Base-by-base conservation (phyloP, 2,113 vertebrate species). In the Telmatochromis sp. region DNA sequence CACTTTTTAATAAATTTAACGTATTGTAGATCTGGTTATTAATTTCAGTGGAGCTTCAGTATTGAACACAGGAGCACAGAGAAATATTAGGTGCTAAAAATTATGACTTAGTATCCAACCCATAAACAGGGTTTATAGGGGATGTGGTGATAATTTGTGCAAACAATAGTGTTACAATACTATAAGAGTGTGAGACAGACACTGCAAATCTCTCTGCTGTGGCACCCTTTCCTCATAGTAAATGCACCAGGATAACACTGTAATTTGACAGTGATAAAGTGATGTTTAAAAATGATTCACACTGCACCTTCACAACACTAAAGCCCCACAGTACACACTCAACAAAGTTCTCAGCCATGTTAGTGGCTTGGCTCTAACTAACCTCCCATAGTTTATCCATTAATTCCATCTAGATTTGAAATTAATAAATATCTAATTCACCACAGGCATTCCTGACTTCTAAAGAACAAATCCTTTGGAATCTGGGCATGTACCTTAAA, bases 251-350 rank as follows among this genome's bases (percentile, higher is more conserved):
- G 63, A 87, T 79, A 40, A 85, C 55, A 5, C 33, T 58, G 80
- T 86, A 73, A 86, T 86, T 35, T 88, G 86, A 89, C 85, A 88
- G 50, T 89, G 86, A 92, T 86, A 1, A 63, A 91, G 50, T 28
- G 83, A 86, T 55, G 80, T 80, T 82, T 91, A 86, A 88, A 91
- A 92, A 73, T 92, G 83, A 92, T 86, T 31, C 85, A 91, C 57
- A 17, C 4, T 7, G 35, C 80, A 68, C 83, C 54, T 89, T 40
- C 51, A 87, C 42, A 28, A 50, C 42, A 28, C 42, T 19, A 86
- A 79, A 23, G 55, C 35, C 42, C 57, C 21, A 55, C 23, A 9
- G 33, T 3, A 13, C 51, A 54, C 13, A 8, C 63, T 33, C 21
- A 79, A 15, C 6, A 47, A 47, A 7, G 17, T 33, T 31, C 8